Evolutionary conservation across 1,140 invertebrate species (phyloP).

Genomic region (Leptestheria dahalacensis): DNA sequence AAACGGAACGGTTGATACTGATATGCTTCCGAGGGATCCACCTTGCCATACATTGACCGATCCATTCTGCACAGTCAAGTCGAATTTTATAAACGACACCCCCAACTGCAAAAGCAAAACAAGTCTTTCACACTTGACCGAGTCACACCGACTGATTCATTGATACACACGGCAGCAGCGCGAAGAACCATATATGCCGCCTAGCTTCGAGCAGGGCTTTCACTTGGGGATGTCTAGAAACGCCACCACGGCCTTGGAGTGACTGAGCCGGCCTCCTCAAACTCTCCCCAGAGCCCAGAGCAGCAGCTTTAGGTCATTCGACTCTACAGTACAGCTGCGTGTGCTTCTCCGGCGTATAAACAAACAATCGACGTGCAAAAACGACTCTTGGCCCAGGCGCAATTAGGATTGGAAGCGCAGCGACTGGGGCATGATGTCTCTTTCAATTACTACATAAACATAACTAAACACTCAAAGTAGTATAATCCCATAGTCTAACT

Average conservation of each 20-base stretch:
- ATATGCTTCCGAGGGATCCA: slow-evolving; percentile 3
- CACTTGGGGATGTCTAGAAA: background rate
- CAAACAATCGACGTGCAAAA: too few species aligned
- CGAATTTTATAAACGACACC: background rate
- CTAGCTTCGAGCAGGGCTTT: background rate
- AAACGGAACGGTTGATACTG: slow-evolving; percentile 3
- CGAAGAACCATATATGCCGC: background rate
- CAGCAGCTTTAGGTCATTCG: too few species aligned
- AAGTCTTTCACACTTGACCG: background rate
- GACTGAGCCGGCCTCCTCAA: too few species aligned
- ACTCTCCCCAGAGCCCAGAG: too few species aligned
- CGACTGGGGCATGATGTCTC: too few species aligned
- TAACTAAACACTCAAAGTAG: too few species aligned
- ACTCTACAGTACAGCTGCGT: too few species aligned
- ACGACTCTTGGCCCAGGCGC: too few species aligned
- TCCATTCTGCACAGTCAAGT: background rate
- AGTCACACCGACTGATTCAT: background rate
- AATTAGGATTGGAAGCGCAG: too few species aligned
- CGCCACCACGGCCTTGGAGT: background rate
- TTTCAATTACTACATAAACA: too few species aligned
- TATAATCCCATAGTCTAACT: too few species aligned
- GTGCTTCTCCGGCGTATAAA: too few species aligned
- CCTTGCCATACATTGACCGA: slow-evolving; percentile 7
- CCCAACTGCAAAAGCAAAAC: background rate
- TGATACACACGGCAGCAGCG: background rate